phyloP scores from a whole-genome alignment of 2,797 vertebrate species.

The Catharus ustulatus region DNA sequence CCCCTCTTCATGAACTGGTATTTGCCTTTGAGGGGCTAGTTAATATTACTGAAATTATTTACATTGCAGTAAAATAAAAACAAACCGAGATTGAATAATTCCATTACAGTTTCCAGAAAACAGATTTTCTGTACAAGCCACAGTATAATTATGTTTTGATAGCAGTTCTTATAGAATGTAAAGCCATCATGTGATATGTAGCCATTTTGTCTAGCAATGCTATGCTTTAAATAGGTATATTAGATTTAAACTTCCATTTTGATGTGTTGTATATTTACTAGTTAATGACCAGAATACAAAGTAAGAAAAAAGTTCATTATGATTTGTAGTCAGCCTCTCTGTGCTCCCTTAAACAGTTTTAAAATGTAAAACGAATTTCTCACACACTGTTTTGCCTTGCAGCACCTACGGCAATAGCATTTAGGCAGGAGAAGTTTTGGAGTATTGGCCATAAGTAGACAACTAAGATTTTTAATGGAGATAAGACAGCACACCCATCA shows the following conservation, averaged over 20 bases:
- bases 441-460: background rate
- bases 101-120: slow-evolving; percentile 61
- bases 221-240: slow-evolving; percentile 64
- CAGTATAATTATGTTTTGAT: slow-evolving; percentile 62
- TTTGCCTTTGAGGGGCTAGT: slow-evolving; percentile 68
- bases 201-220: slow-evolving; percentile 44
- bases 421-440: slow-evolving; percentile 26
- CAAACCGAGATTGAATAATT: slow-evolving; percentile 45
- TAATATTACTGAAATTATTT: slow-evolving; percentile 74
- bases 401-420: slow-evolving; percentile 24
- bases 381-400: slow-evolving; percentile 17
- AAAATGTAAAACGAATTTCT: slow-evolving; percentile 15
- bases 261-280: slow-evolving; percentile 40
- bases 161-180: slow-evolving; percentile 65
- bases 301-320: slow-evolving; percentile 41
- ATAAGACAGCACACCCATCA: slow-evolving; percentile 24
- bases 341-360: slow-evolving; percentile 41
- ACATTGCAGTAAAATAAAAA: slow-evolving; percentile 72
- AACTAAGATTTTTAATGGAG: slow-evolving; percentile 21
- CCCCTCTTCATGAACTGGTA: slow-evolving; percentile 61
- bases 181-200: slow-evolving; percentile 46
- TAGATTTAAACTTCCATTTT: slow-evolving; percentile 54
- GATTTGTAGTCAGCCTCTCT: slow-evolving; percentile 33
- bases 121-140: slow-evolving; percentile 68
- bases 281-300: slow-evolving; percentile 49